Percentiles rank a stretch among this genome's conserved stretches.
Conservation (phyloP, 2,113 vertebrate genomes). For the Cyprinodon variegatus region DNA sequence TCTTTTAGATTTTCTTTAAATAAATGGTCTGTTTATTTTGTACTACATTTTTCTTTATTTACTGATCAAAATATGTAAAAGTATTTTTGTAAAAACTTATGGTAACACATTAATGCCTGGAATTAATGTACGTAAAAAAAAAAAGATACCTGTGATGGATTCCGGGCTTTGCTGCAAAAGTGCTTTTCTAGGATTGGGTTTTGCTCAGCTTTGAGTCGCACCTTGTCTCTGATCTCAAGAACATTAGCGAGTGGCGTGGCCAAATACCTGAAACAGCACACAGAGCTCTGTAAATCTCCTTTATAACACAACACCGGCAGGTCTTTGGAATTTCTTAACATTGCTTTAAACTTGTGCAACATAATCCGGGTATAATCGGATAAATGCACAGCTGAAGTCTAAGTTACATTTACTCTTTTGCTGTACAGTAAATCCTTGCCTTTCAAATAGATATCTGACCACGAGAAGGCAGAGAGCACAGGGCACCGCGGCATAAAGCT, state of each 20-base stretch:
- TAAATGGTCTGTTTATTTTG: background rate
- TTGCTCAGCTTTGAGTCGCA: slow-evolving; percentile 73
- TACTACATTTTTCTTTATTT: background rate
- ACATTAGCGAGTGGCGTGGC: slow-evolving; percentile 84
- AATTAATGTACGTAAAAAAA: background rate
- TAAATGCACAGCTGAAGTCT: background rate
- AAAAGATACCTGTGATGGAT: slow-evolving; percentile 82
- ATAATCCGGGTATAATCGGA: slow-evolving; percentile 26
- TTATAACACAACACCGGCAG: background rate
- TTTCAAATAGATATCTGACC: slow-evolving; percentile 85
- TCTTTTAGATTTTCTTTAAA: background rate
- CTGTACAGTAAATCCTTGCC: slow-evolving; percentile 68
- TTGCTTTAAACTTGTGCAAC: slow-evolving; percentile 30
- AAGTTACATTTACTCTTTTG: background rate
- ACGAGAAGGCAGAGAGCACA: slow-evolving; percentile 83
- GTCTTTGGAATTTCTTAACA: slow-evolving; percentile 6
- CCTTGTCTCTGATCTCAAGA: slow-evolving; percentile 81
- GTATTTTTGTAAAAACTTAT: background rate
- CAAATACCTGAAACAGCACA: slow-evolving; percentile 78
- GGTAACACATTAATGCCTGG: background rate
- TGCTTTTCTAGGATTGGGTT: slow-evolving; percentile 85
- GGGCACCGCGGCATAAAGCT: slow-evolving; percentile 84
- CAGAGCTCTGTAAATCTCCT: background rate
- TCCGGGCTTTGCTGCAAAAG: slow-evolving; percentile 78
- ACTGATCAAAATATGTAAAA: background rate